Base-by-base conservation (phyloP, 2,113 vertebrate species). In the Takifugu bimaculatus region DNA sequence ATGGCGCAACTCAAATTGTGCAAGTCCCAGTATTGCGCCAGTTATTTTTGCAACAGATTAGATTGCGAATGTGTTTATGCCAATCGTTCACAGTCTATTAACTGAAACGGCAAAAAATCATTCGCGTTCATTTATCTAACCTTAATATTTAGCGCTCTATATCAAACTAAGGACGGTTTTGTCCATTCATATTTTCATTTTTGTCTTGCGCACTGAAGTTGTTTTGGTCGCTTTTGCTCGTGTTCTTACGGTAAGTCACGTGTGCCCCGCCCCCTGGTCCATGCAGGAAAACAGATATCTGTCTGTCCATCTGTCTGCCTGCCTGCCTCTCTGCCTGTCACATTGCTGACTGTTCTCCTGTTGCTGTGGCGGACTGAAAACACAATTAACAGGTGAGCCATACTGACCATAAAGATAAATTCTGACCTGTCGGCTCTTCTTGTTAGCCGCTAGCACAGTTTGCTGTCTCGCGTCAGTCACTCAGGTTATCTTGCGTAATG, bases 381-480 rank as follows among this genome's bases (percentile, higher is more conserved):
- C 72, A 53, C 73, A 51, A 5, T 53, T 53, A 61, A 59, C 85
- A 84, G 85, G 85, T 83, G 65, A 68, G n/a, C 1, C 13, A 2
- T 1, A 13, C 11, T 14, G 14, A 2, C 35, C 32, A 4, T 28
- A 7, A 0, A 4, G n/a, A 26, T n/a, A 32, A 20, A 5, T 7
- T 50, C n/a, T 26, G 20, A 11, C 20, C 29, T 32, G 29, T 6
- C 29, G 29, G 35, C 35, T 39, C 2, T 39, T 39, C 35, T 11
- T 39, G 35, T 10, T 39, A 39, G 35, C 35, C 13, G 13, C 14
- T 45, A 15, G 44, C 44, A 14, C 13, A 14, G 44, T 45, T 15
- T 4, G 44, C 44, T 45, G 14, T 1, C 13, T 45, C 13, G 3
- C 44, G 13, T 15, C 14, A 15, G 13, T 45, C 35, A 4, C 35